A percentile compares a stretch with the other conserved stretches of the same genome.
Conservation (phyloP, 2,888 invertebrate species). For the Osmoderma eremita region DNA sequence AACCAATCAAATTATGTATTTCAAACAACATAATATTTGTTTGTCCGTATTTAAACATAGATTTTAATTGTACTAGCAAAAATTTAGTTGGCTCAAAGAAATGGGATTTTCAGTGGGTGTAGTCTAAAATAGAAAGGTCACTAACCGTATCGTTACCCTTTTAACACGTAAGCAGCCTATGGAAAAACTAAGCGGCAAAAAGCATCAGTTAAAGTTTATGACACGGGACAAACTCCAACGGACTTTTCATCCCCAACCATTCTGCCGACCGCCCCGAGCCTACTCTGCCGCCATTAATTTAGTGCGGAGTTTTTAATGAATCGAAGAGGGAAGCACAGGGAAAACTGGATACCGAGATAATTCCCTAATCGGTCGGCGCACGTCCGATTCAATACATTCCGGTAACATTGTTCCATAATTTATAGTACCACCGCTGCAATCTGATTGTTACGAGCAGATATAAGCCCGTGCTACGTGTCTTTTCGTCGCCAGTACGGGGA, state of each 20-base stretch:
- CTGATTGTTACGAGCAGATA: slow-evolving; percentile 6
- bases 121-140: background rate
- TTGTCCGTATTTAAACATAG: no score
- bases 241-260: background rate
- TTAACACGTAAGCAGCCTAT: background rate
- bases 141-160: slow-evolving; percentile 6
- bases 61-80: no score
- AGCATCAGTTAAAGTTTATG: background rate
- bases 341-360: background rate
- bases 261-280: background rate
- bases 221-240: background rate
- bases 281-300: background rate
- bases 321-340: background rate
- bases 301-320: background rate
- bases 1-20: no score
- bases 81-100: no score
- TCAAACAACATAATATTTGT: no score
- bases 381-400: background rate
- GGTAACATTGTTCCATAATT: background rate
- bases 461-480: background rate
- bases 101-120: no score
- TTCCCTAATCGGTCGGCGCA: background rate
- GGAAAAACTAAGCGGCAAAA: background rate
- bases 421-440: background rate
- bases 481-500: background rate